A percentile compares a stretch with the other conserved stretches of the same genome.
phyloP scores from a whole-genome alignment of 2,797 vertebrate genomes.

The Anomalospiza imberbis region DNA sequence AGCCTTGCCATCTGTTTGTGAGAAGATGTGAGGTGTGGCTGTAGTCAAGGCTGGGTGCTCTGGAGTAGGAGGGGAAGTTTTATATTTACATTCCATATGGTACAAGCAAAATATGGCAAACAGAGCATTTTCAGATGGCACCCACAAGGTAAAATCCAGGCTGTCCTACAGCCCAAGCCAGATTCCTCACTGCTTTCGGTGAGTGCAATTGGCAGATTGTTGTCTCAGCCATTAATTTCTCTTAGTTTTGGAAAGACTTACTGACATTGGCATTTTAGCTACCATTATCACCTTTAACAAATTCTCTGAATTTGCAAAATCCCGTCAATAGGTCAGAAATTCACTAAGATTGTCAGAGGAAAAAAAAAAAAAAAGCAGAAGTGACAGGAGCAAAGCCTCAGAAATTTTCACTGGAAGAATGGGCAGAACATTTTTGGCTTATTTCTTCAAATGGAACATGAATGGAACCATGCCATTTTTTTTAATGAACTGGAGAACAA shows the following conservation, averaged over 20 bases:
- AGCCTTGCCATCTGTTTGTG: conserved; percentile 36
- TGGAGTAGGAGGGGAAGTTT: not conserved
- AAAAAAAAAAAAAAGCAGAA: not conserved
- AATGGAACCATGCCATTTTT: not conserved
- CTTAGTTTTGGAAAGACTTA: not conserved
- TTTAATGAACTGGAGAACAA: not conserved
- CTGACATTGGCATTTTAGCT: not conserved
- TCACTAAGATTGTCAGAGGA: not conserved
- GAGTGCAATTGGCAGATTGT: not conserved
- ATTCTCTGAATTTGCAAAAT: not conserved
- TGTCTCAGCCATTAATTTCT: not conserved
- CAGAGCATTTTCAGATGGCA: not conserved
- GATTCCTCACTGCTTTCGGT: not conserved
- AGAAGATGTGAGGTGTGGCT: conserved; percentile 26
- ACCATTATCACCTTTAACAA: not conserved
- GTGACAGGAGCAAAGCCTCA: not conserved
- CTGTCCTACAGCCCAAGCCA: not conserved
- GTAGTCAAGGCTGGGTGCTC: conserved; percentile 3
- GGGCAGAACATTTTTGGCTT: not conserved
- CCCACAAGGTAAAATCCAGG: not conserved
- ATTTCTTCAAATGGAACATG: not conserved
- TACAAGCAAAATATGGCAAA: not conserved
- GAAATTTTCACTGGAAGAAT: not conserved
- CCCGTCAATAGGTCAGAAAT: not conserved
- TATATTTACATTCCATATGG: conserved; percentile 1